Percentiles rank a stretch among this genome's conserved stretches.
These are phyloP conservation scores for Anarrhichthys ocellatus DNA, from an alignment of 2,113 vertebrate genomes.

Conservation along the genomic window DNA sequence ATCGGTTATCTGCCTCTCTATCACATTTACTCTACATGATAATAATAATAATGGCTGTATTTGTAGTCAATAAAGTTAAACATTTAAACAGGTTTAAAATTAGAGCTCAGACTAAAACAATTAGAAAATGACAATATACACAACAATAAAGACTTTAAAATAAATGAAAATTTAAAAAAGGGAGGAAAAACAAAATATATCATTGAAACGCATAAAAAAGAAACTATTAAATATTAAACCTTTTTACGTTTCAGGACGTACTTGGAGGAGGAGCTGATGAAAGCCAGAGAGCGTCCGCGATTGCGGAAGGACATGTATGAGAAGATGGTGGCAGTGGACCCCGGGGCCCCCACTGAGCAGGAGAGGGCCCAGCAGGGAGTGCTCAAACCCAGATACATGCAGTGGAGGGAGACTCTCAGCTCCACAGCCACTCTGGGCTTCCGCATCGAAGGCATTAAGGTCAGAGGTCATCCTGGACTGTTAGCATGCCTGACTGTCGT, in stretches of 20 bases:
- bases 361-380: slow-evolving; percentile 86
- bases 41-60: background rate
- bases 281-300: slow-evolving; percentile 88
- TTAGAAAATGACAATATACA: background rate
- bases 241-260: slow-evolving; percentile 84
- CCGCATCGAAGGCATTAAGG: slow-evolving; percentile 93
- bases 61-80: background rate
- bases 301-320: slow-evolving; percentile 91
- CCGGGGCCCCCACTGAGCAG: slow-evolving; percentile 85
- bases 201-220: background rate
- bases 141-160: background rate
- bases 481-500: background rate
- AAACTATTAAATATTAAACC: background rate
- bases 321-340: slow-evolving; percentile 93
- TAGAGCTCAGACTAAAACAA: background rate
- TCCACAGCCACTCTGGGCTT: slow-evolving; percentile 91
- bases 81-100: background rate
- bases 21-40: background rate
- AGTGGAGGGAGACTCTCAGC: slow-evolving; percentile 92
- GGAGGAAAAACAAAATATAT: background rate
- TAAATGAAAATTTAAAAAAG: background rate
- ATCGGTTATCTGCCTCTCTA: background rate
- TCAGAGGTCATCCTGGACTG: slow-evolving; percentile 64
- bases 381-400: slow-evolving; percentile 94
- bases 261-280: slow-evolving; percentile 91